phyloP scores from a whole-genome alignment of 37 sponge, comb jelly and placozoan genomes.

The Chondrilla cf. caribensis region DNA sequence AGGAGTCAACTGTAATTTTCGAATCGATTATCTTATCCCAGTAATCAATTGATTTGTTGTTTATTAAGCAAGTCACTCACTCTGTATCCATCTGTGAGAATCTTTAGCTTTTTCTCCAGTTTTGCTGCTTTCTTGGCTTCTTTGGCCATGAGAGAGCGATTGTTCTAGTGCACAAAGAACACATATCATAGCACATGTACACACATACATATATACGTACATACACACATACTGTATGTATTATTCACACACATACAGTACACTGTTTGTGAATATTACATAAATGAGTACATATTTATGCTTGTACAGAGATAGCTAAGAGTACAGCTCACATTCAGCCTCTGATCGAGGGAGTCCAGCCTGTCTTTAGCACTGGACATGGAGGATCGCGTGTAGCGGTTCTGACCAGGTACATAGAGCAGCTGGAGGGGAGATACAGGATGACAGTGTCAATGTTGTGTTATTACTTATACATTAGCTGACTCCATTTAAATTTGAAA shows the following conservation, averaged over 20 bases:
- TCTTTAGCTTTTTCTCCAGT: slow-evolving; percentile 93
- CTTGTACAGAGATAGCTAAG: no score
- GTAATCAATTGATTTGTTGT: no score
- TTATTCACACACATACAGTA: no score
- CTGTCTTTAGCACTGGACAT: slow-evolving; percentile 83
- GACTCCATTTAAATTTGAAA: no score
- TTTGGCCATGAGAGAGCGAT: slow-evolving; percentile 77
- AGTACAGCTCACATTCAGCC: slow-evolving; percentile 70
- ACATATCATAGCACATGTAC: neutral
- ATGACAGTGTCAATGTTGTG: neutral
- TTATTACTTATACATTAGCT: no score
- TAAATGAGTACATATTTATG: no score
- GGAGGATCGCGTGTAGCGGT: slow-evolving; percentile 86
- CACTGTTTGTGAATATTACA: neutral
- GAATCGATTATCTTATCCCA: no score
- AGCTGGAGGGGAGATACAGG: neutral
- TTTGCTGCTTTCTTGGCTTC: slow-evolving; percentile 94
- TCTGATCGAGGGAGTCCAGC: slow-evolving; percentile 80
- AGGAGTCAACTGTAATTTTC: no score
- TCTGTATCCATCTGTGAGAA: slow-evolving; percentile 89
- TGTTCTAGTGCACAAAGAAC: slow-evolving; percentile 29
- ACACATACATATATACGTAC: slow-evolving; percentile 12
- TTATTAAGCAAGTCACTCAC: no score
- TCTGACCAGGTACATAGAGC: slow-evolving; percentile 85
- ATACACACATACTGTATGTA: slow-evolving; percentile 8